Conservation (phyloP, 53 echinoderm and acorn worm genomes). For the Holothuria scabra region DNA sequence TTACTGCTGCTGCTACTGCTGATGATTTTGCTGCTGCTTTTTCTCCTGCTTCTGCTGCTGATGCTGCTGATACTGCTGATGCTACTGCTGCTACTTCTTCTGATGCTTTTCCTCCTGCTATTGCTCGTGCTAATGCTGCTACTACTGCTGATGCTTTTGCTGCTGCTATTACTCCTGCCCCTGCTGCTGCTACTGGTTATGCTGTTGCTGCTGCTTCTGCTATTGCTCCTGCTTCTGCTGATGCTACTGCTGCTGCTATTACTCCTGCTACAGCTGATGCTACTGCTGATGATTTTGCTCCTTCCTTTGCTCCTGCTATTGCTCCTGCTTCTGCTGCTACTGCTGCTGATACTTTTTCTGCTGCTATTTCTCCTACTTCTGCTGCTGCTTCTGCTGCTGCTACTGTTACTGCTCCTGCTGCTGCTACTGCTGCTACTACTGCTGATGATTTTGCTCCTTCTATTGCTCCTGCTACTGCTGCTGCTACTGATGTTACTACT, state of each 20-base stretch:
- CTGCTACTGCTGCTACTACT: too few species aligned
- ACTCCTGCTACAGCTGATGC: not conserved
- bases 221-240: not conserved
- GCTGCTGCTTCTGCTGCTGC: too few species aligned
- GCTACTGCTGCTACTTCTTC: not conserved
- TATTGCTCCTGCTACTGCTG: too few species aligned
- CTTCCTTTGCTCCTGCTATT: too few species aligned
- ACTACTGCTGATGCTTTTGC: not conserved
- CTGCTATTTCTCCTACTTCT: too few species aligned
- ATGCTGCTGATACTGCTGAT: not conserved
- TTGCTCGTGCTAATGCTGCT: not conserved
- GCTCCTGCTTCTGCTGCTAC: too few species aligned
- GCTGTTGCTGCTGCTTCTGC: not conserved
- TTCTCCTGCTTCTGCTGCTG: not conserved
- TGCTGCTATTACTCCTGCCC: not conserved
- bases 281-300: not conserved
- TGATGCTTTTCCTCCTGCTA: not conserved
- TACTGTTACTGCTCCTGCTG: too few species aligned
- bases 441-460: too few species aligned
- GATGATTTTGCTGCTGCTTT: not conserved
- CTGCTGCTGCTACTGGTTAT: not conserved
- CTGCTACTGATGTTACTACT: too few species aligned
- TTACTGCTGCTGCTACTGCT: constrained; percentile 1
- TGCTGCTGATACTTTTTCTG: too few species aligned
- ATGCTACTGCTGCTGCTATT: not conserved